Evolutionary conservation across 2,113 vertebrate genomes (phyloP).

Genomic region (Tetraodon nigroviridis): DNA sequence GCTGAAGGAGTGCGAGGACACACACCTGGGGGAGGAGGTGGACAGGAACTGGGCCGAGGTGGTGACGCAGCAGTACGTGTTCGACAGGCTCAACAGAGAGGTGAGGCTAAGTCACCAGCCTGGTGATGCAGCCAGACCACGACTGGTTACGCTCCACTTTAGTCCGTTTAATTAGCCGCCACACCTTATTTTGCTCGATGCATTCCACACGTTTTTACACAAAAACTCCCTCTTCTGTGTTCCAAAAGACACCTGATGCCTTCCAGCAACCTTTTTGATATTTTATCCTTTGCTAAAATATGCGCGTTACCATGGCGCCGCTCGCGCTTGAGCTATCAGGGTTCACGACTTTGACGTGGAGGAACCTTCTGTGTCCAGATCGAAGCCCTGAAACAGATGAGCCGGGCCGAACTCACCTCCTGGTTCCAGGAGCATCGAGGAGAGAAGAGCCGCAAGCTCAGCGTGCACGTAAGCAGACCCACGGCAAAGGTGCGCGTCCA

Average conservation of each 20-base stretch:
- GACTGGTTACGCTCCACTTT: too few relatives aligned
- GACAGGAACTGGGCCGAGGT: constrained; percentile 96
- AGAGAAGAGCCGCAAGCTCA: constrained; percentile 80
- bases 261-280: too few relatives aligned
- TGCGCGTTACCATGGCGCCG: too few relatives aligned
- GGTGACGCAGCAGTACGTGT: constrained; percentile 90
- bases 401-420: constrained; percentile 77
- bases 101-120: constrained; percentile 60
- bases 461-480: constrained; percentile 83
- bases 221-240: too few relatives aligned
- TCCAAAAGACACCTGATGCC: too few relatives aligned
- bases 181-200: too few relatives aligned
- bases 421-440: constrained; percentile 85
- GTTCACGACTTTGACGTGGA: too few relatives aligned
- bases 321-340: too few relatives aligned
- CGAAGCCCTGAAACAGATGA: constrained; percentile 86
- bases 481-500: too few relatives aligned
- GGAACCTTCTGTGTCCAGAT: constrained; percentile 71
- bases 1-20: constrained; percentile 95
- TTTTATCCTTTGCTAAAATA: too few relatives aligned
- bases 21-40: constrained; percentile 94
- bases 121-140: background rate
- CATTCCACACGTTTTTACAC: too few relatives aligned
- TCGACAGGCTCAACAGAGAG: constrained; percentile 89
- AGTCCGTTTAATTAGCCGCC: too few relatives aligned